A percentile compares a stretch with the other conserved stretches of the same genome.
These are phyloP conservation scores for Chymomyza costata DNA, from an alignment of 1,140 invertebrate genomes.

Conservation along the genomic window DNA sequence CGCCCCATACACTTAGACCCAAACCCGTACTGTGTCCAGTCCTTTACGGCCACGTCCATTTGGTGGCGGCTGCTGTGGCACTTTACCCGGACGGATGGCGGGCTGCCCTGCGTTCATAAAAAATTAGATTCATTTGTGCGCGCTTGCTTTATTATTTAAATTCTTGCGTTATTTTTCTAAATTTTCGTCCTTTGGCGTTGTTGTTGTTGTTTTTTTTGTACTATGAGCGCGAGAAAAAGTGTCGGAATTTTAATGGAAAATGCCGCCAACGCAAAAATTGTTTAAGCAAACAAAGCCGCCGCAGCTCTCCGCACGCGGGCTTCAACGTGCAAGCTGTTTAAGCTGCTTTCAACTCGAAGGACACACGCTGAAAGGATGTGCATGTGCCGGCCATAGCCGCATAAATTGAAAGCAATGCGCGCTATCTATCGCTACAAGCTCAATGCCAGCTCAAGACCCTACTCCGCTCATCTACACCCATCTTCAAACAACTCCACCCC, in stretches of 20 bases:
- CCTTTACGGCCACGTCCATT: not conserved
- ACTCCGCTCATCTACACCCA: not conserved
- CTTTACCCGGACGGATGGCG: conserved; percentile 26
- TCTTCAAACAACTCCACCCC: not conserved
- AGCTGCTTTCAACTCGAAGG: conserved; percentile 62
- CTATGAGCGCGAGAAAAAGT: conserved; percentile 31
- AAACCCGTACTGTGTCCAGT: not conserved
- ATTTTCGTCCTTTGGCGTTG: conserved; percentile 47
- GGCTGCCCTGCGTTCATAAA: conserved; percentile 62
- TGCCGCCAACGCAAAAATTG: conserved; percentile 52
- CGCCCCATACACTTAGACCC: not conserved
- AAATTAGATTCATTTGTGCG: conserved; percentile 74
- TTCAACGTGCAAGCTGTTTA: conserved; percentile 55
- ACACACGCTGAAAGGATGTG: conserved; percentile 66
- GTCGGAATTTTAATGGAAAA: conserved; percentile 74
- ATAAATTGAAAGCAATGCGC: conserved; percentile 61
- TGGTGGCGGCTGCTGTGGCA: conserved; percentile 15
- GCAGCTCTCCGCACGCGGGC: conserved; percentile 10
- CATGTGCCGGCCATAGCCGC: conserved; percentile 55
- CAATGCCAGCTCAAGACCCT: not conserved
- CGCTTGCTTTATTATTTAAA: conserved; percentile 73
- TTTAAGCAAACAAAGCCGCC: conserved; percentile 57
- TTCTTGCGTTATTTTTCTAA: conserved; percentile 69
- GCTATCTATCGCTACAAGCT: conserved; percentile 17
- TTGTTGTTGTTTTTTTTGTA: conserved; percentile 17